Evolutionary conservation across 2,797 vertebrate species (phyloP).

Genomic region (Sparidentex hasta): DNA sequence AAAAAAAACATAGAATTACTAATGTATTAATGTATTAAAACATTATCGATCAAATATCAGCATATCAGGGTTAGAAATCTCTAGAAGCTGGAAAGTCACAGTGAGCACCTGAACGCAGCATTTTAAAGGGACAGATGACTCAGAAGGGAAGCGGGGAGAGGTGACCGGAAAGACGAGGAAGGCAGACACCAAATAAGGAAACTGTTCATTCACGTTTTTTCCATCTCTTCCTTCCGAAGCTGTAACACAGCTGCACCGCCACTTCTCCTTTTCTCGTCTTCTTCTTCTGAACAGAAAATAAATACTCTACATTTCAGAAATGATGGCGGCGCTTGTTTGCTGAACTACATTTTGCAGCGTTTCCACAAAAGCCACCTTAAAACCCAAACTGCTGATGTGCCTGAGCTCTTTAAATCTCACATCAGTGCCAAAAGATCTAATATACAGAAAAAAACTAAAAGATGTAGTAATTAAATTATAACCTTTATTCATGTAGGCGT

Average conservation of each 20-base stretch:
- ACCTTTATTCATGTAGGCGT: not conserved
- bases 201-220: constrained; percentile 44
- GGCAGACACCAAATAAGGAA: constrained; percentile 74
- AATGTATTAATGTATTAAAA: not conserved
- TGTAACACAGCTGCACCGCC: constrained; percentile 17
- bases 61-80: not conserved
- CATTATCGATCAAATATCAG: no score
- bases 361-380: not conserved
- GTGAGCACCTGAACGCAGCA: constrained; percentile 67
- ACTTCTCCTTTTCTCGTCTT: constrained; percentile 33
- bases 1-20: not conserved
- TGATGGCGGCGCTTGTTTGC: fast-evolving
- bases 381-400: not conserved
- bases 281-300: constrained; percentile 4
- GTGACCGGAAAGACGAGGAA: constrained; percentile 62
- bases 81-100: not conserved
- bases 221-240: constrained; percentile 39
- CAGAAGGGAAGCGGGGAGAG: constrained; percentile 49
- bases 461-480: not conserved
- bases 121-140: constrained; percentile 78
- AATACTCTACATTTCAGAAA: fast-evolving
- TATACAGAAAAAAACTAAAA: not conserved
- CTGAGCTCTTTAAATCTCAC: not conserved
- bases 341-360: not conserved
- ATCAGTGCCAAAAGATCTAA: not conserved